Evolutionary conservation across 2,797 vertebrate genomes (phyloP), one percentile per base, ranked within the genome.

Genomic region (Pitangus sulphuratus): DNA sequence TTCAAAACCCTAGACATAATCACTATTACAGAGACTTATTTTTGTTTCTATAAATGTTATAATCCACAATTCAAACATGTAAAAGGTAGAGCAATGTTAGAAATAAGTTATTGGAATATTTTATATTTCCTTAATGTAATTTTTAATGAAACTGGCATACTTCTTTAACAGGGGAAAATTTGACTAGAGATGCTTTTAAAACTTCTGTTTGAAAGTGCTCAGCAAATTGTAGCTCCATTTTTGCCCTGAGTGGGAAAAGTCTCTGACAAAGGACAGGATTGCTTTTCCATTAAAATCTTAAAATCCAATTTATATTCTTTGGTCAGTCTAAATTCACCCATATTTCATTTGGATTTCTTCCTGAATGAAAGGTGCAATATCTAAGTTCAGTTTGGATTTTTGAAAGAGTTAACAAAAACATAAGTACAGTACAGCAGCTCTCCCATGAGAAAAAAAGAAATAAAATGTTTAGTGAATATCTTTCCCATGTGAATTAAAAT

Each of bases 361-460:
- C 48, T 76, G 44, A 90, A 77, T 54, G 47, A 91, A 85, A 90
- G 50, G 42, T 84, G n/a, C 1, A 21, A 84, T 80, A 71, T 51
- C 51, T 56, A 37, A 83, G 35, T 30, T 78, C 50, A 89, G 17
- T 14, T 66, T 62, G n/a, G 40, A 42, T 76, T 72, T 94, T 68
- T 86, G 37, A 84, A 89, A 65, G 25, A 88, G 33, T 62, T 57
- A 71, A 66, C 24, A 81, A 75, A 96, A 96, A 15, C 33, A 15
- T 33, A 69, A 48, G 15, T 64, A 57, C n/a, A 87, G 47, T 91
- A 69, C n/a, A 89, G 69, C 16, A 56, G 24, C 44, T 87, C 31
- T 95, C 77, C 80, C 84, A 70, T 53, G 89, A 95, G 90, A 94
- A 95, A 90, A 82, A 65, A 51, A 85, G 61, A 93, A 93, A 81